Evolutionary conservation across 1,140 invertebrate genomes (phyloP).

Genomic region (Cydia amplana): DNA sequence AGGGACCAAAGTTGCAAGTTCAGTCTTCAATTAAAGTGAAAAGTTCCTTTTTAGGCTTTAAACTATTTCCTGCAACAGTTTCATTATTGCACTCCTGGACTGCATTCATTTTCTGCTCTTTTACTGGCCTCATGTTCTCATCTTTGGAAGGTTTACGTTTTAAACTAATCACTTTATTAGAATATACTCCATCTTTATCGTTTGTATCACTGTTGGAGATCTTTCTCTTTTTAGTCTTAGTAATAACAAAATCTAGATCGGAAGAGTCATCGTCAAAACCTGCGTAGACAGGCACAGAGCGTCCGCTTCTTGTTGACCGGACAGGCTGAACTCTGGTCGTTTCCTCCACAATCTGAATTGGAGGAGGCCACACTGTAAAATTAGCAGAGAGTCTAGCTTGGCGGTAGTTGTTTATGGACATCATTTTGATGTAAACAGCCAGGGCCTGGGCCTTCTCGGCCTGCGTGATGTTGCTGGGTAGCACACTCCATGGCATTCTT

Average conservation of each 20-base stretch:
- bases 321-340: conserved; percentile 62
- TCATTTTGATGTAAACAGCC: conserved; percentile 70
- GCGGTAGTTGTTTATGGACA: conserved; percentile 68
- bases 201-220: conserved; percentile 59
- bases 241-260: conserved; percentile 68
- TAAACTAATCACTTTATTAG: conserved; percentile 63
- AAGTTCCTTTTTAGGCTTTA: conserved; percentile 45
- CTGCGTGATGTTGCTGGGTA: conserved; percentile 59
- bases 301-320: conserved; percentile 70
- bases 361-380: conserved; percentile 64
- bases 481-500: conserved; percentile 75
- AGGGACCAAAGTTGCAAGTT: conserved; percentile 31
- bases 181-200: conserved; percentile 50
- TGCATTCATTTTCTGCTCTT: conserved; percentile 57
- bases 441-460: conserved; percentile 67
- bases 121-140: conserved; percentile 57
- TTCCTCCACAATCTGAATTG: conserved; percentile 67
- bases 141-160: conserved; percentile 67
- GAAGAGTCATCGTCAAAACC: conserved; percentile 73
- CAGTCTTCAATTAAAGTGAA: conserved; percentile 60
- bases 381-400: conserved; percentile 63
- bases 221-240: conserved; percentile 68
- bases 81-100: conserved; percentile 40
- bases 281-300: conserved; percentile 67
- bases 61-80: conserved; percentile 36